Conservation (phyloP, 2,888 invertebrate genomes). For the Brachyopa scutellaris region DNA sequence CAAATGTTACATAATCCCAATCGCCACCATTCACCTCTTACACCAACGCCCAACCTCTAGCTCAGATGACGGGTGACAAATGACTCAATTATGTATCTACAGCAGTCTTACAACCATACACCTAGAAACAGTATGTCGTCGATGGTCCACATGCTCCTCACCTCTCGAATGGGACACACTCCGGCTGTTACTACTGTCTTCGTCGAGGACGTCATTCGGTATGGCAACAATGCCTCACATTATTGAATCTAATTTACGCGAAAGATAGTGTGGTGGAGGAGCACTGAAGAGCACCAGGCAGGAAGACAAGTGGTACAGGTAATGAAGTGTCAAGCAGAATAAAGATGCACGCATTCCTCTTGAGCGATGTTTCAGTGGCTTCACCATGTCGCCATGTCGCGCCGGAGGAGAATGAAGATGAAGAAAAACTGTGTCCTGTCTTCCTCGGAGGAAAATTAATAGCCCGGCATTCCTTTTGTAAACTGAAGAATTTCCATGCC, state of each 20-base stretch:
- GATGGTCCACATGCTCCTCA: neutral
- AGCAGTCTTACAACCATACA: conserved; percentile 1
- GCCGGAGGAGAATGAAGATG: conserved; percentile 36
- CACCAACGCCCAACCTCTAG: neutral
- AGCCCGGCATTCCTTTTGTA: conserved; percentile 59
- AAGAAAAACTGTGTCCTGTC: conserved; percentile 63
- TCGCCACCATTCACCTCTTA: neutral
- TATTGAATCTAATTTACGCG: conserved; percentile 71
- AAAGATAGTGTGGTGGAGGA: conserved; percentile 29
- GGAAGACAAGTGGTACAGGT: conserved; percentile 66
- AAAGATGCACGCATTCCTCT: conserved; percentile 71
- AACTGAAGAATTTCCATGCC: conserved; percentile 67
- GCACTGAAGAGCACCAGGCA: neutral
- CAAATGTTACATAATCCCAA: conserved; percentile 10
- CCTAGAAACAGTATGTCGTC: conserved; percentile 12
- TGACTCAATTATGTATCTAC: conserved; percentile 63
- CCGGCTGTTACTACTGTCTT: neutral
- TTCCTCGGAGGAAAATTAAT: conserved; percentile 49
- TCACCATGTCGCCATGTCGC: neutral
- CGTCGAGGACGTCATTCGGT: conserved; percentile 14
- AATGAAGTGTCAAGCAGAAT: conserved; percentile 70
- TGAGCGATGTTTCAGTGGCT: conserved; percentile 53
- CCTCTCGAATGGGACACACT: conserved; percentile 27
- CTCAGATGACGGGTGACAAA: conserved; percentile 60
- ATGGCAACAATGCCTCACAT: conserved; percentile 59